A percentile compares a stretch with the other conserved stretches of the same genome.
Conservation (phyloP, 1,140 invertebrate genomes). For the Drosophila bocki region DNA sequence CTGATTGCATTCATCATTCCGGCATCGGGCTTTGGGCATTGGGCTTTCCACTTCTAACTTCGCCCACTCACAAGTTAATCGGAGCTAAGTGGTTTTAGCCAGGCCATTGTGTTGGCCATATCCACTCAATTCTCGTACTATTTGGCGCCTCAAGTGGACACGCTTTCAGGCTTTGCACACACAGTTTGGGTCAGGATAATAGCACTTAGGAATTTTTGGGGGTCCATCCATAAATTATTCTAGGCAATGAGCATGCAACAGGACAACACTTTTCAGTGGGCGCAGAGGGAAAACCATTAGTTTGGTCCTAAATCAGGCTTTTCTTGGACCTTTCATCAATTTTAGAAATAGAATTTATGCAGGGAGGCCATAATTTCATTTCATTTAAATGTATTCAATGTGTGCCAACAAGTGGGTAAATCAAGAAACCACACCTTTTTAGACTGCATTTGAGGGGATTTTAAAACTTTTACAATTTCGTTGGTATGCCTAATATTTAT, state of each 20-base stretch:
- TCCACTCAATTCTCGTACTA: conserved; percentile 48
- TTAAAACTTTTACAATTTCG: too few species aligned
- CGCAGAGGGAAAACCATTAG: conserved; percentile 5
- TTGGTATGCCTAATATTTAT: too few species aligned
- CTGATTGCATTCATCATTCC: conserved; percentile 71
- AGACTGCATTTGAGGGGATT: too few species aligned
- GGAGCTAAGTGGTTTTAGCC: conserved; percentile 72
- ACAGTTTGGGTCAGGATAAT: conserved; percentile 25
- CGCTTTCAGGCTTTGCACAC: conserved; percentile 13
- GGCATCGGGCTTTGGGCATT: conserved; percentile 33
- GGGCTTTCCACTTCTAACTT: conserved; percentile 1
- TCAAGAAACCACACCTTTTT: too few species aligned
- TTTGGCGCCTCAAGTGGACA: conserved; percentile 60
- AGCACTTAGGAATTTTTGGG: conserved; percentile 22
- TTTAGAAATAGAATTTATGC: background rate
- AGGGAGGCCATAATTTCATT: background rate
- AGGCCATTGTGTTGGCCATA: conserved; percentile 67
- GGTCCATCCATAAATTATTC: conserved; percentile 30
- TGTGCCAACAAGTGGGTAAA: too few species aligned
- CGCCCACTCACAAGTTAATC: conserved; percentile 68
- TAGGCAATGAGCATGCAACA: conserved; percentile 17
- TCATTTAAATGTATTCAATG: background rate
- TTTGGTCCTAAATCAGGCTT: conserved; percentile 18
- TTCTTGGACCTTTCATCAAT: background rate
- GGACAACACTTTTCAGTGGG: conserved; percentile 13